Evolutionary conservation across 2,797 vertebrate species (phyloP), one percentile per base, ranked within the genome.

Genomic region (Eulemur coronatus): DNA sequence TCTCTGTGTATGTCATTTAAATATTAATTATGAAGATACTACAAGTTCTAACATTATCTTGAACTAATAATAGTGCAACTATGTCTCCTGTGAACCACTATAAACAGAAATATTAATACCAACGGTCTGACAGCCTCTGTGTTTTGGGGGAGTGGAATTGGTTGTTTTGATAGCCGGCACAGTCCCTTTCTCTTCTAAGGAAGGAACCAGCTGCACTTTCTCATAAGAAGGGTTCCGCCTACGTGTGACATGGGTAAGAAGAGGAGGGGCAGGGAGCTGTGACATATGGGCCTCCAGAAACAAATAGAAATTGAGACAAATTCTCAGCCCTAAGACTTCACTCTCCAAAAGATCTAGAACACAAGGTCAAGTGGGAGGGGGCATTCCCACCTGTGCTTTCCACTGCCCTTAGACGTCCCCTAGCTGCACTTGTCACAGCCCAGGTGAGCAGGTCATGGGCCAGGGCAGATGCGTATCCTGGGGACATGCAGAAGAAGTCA

Each of bases 381-480:
- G 17, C 24, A 0, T 20, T 15, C 43, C 26, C 10, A 33, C 35
- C 59, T 89, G n/a, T 2, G 0, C 14, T 75, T 52, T 24, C 18
- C 41, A 0, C 0, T 4, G n/a, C 6, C 28, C 30, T 24, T 28
- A 8, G 57, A 20, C 11, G 33, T 48, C 33, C 38, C 38, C 28
- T 0, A 1, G 30, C 30, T 3, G 26, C 17, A 14, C 41, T 17
- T n/a, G 5, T 8, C 4, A n/a, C 22, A 46, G 11, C 33, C 2
- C 2, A 1, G 7, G 20, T 26, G 63, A 72, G 28, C 5, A 41
- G 18, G 22, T 17, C 7, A 9, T 13, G 20, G 24, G 5, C 30
- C 26, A 46, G 43, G 17, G 14, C 43, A 35, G 33, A 2, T 13
- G 24, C 13, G 1, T 1, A 2, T 35, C 24, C 48, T 14, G 10